Evolutionary conservation across 2,888 invertebrate genomes (phyloP).

Genomic region (Allygus modestus): DNA sequence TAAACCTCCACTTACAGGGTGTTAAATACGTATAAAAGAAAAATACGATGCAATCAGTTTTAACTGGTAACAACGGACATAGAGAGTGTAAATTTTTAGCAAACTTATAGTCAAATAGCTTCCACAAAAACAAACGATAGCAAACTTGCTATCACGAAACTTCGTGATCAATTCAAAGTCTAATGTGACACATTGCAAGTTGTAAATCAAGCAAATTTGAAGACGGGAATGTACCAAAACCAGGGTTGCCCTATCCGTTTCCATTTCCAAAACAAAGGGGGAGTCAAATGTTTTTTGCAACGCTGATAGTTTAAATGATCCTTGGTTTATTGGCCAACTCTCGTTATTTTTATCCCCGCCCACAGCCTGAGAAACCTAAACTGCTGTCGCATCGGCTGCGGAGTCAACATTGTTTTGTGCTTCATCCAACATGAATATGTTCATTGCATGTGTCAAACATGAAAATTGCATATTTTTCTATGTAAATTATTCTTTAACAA

Average conservation of each 20-base stretch:
- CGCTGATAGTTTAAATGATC: slow-evolving; percentile 55
- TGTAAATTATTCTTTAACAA: too few species aligned
- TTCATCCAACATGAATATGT: background rate
- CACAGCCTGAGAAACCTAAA: slow-evolving; percentile 41
- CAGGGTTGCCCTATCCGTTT: background rate
- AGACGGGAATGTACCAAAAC: background rate
- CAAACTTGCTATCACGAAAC: too few species aligned
- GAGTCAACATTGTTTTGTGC: slow-evolving; percentile 2
- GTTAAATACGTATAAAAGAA: background rate
- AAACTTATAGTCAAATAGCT: too few species aligned
- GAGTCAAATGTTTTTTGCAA: slow-evolving; percentile 45
- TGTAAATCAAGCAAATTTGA: too few species aligned
- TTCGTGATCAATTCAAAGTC: too few species aligned
- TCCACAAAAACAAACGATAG: too few species aligned
- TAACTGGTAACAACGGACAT: background rate
- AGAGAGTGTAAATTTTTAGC: too few species aligned
- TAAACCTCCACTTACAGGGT: too few species aligned
- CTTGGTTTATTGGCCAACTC: slow-evolving; percentile 53
- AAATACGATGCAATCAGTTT: background rate
- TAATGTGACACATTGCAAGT: too few species aligned
- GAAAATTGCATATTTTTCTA: too few species aligned
- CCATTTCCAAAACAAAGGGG: background rate
- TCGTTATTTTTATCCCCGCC: slow-evolving; percentile 61
- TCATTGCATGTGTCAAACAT: too few species aligned
- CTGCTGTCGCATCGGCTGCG: background rate